Base-by-base conservation (phyloP, 2,113 vertebrate genomes). In the Argyrosomus japonicus region DNA sequence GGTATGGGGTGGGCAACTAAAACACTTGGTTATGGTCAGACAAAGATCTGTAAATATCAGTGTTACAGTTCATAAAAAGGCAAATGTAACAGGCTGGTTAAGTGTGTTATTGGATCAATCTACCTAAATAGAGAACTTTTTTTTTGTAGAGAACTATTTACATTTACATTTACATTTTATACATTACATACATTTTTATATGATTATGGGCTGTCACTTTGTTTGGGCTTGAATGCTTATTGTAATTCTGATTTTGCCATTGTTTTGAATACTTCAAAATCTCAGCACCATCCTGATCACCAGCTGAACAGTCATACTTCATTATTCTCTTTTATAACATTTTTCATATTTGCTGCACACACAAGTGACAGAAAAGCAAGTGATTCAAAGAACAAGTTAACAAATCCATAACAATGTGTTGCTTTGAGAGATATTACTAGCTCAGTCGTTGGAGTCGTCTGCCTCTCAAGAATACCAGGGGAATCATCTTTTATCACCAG, bases 401-500 rank as follows among this genome's bases (percentile, higher is more conserved):
- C 18, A 25, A 65, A 54, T 23, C 25, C 21, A 25, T 61, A 51
- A 54, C 54, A 50, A 19, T n/a, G 40, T 18, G 23, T 29, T 62
- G 62, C 40, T 58, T 51, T 68, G 19, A 58, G 23, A 67, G 53
- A 57, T 51, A 77, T 62, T 32, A 53, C 48, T 11, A 15, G 14
- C 27, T 58, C 6, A 19, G 57, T 70, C 54, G 29, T 48, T 17
- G 15, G 13, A 81, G 29, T 40, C 0, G 1, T 76, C 23, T 51
- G n/a, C 50, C 43, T 51, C 45, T 65, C 2, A 60, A 63, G 11
- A 45, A 43, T 23, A 51, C 47, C 4, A 29, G 6, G 2, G 18
- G 50, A 65, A 77, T 74, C 56, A 43, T 63, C 68, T 69, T 74
- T 63, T 9, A 78, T 64, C 74, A 62, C 40, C 36, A 3, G 18